A percentile compares a stretch with the other conserved stretches of the same genome.
phyloP scores from a whole-genome alignment of 2,113 vertebrate species.

The Scalopus aquaticus region DNA sequence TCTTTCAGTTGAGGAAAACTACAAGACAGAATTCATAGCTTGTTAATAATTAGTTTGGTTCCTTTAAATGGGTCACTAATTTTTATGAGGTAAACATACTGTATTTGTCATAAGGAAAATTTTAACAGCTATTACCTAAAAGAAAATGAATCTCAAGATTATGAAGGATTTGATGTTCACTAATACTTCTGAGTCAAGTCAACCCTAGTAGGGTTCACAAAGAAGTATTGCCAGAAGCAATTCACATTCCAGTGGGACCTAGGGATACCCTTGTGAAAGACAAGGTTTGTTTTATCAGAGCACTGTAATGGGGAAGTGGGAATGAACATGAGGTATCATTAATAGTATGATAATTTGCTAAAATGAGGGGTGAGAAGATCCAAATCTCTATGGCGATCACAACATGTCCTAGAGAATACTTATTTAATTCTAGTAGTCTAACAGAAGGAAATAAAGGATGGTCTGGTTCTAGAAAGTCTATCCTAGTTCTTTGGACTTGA shows the following conservation, averaged over 20 bases:
- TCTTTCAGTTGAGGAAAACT: constrained; percentile 72
- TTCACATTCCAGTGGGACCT: background rate
- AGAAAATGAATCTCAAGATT: background rate
- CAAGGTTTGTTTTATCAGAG: background rate
- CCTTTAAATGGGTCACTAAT: background rate
- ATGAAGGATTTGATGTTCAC: background rate
- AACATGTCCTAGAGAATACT: background rate
- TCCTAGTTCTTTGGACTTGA: background rate
- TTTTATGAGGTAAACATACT: background rate
- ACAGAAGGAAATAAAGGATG: background rate
- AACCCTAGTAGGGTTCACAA: background rate
- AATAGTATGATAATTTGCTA: background rate
- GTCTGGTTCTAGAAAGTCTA: background rate
- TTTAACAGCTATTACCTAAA: background rate
- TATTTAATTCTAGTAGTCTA: background rate
- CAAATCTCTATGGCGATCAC: background rate
- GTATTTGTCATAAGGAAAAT: background rate
- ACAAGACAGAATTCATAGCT: constrained; percentile 33
- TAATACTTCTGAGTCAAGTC: background rate
- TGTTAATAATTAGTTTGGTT: background rate
- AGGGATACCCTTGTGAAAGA: background rate
- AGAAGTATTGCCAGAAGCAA: background rate
- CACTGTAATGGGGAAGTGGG: background rate
- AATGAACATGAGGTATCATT: background rate
- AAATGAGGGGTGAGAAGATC: background rate